A percentile compares a stretch with the other conserved stretches of the same genome.
phyloP scores from a whole-genome alignment of 2,888 invertebrate genomes.

The Drosophila hamatofila region DNA sequence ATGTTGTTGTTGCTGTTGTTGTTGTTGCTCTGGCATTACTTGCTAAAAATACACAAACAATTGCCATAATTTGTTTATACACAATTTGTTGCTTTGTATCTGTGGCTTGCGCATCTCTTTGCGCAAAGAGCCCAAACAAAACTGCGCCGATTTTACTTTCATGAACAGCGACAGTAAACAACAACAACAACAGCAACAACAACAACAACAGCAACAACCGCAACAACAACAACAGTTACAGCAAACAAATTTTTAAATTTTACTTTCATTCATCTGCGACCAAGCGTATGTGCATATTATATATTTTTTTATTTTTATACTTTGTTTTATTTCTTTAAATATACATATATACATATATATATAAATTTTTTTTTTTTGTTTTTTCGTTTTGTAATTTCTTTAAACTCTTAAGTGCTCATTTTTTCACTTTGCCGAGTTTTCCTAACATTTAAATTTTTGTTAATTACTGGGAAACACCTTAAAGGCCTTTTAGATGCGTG shows the following conservation, averaged over 20 bases:
- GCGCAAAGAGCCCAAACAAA: slow-evolving; percentile 51
- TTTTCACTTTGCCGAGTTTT: slow-evolving; percentile 25
- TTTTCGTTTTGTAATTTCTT: slow-evolving; percentile 22
- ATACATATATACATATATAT: slow-evolving; percentile 1
- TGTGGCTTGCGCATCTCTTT: slow-evolving; percentile 65
- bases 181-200: slow-evolving; percentile 1
- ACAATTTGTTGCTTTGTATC: slow-evolving; percentile 41
- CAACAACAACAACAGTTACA: slow-evolving; percentile 27
- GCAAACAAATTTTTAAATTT: slow-evolving; percentile 63
- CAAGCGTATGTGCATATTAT: slow-evolving; percentile 23
- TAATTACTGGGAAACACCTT: slow-evolving; percentile 24
- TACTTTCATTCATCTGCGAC: slow-evolving; percentile 71
- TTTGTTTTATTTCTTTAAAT: slow-evolving; percentile 18
- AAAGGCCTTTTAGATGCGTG: slow-evolving; percentile 18
- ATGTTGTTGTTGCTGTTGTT: slow-evolving; percentile 25
- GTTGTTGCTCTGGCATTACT: slow-evolving; percentile 44
- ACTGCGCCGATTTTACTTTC: slow-evolving; percentile 83
- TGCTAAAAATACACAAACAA: slow-evolving; percentile 54
- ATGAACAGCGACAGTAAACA: slow-evolving; percentile 50
- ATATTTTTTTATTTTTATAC: slow-evolving; percentile 6
- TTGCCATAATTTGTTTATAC: slow-evolving; percentile 56
- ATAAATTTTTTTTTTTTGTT: neutral
- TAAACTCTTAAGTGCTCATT: slow-evolving; percentile 23
- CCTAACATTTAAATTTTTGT: slow-evolving; percentile 19
- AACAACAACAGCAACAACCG: slow-evolving; percentile 13